Conservation (phyloP, 2,797 vertebrate species). For the Micropoecilia bifurca region DNA sequence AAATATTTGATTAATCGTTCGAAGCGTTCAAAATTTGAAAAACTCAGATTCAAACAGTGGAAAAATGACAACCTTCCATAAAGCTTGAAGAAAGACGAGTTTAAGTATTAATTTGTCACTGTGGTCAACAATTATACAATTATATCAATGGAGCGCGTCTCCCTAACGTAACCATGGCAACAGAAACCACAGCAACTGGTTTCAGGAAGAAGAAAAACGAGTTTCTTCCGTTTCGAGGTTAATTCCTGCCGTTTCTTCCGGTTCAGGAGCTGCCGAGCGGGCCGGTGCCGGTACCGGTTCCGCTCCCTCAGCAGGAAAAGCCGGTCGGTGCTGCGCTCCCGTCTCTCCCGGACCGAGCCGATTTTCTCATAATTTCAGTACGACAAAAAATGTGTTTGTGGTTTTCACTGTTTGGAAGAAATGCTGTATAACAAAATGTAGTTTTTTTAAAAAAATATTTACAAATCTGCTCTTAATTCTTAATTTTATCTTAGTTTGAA, state of each 20-base stretch:
- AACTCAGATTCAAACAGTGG: background rate
- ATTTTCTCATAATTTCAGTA: background rate
- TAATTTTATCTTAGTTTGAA: background rate
- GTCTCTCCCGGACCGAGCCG: background rate
- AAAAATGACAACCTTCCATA: background rate
- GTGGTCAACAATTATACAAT: background rate
- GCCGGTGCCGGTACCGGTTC: background rate
- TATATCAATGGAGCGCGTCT: background rate
- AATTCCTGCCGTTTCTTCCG: background rate
- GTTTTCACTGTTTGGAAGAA: background rate
- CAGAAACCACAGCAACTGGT: background rate
- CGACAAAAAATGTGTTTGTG: background rate
- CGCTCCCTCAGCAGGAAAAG: slow-evolving; percentile 15
- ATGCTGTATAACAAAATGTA: background rate
- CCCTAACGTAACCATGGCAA: too few species aligned
- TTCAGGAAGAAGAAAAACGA: background rate
- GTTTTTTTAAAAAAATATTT: background rate
- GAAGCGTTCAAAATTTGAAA: background rate
- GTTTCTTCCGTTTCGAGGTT: background rate
- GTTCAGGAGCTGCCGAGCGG: background rate
- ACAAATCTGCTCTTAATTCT: too few species aligned
- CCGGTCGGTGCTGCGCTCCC: background rate
- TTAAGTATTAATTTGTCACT: background rate
- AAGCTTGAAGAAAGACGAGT: background rate
- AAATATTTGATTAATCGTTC: background rate